Base-by-base conservation (phyloP, 2,113 vertebrate species). In the Chamaea fasciata region DNA sequence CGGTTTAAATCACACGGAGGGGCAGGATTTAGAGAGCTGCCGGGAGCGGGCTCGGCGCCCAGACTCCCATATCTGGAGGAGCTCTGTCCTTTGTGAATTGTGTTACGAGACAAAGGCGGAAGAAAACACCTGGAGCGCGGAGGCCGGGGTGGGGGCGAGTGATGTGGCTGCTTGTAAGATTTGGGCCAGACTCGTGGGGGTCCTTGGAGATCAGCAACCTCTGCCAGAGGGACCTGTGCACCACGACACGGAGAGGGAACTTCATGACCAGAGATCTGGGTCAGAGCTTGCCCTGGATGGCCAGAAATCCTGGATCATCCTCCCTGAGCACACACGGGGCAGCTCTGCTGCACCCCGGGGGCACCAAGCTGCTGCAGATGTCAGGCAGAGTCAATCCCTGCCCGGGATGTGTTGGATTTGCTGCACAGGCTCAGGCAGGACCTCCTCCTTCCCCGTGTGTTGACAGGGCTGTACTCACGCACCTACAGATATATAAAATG, bases 71-170 rank as follows among this genome's bases (percentile, higher is more conserved):
- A 47, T 92, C 91, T 96, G 96, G 92, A 97, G 68, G 69, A 74
- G 80, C 56, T 26, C 49, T 79, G 94, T 94, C 95, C 92, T 94
- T 37, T 92, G 95, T 91, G 96, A 31, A 13, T 82, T 94, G 86
- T 87, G 91, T 52, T 92, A 56, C 11, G 89, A 94, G 92, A 68
- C 86, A 79, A 56, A 87, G 84, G 89, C 0, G 20, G 96, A 94
- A 97, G 91, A 94, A 97, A 97, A 96, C 96, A 95, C 95, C 95
- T 97, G 96, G 95, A 96, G 15, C 8, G 0, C 4, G 64, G 95
- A 89, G 95, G 94, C 94, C 87, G 0, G 42, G 80, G 21, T 19
- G 27, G 65, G 86, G 95, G 95, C 13, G 11, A 62, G 73, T 39
- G 56, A 70, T 19, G 69, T 37, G 47, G 55, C 50, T 86, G 56